phyloP scores from a whole-genome alignment of 2,113 vertebrate genomes.

The Anolis carolinensis region DNA sequence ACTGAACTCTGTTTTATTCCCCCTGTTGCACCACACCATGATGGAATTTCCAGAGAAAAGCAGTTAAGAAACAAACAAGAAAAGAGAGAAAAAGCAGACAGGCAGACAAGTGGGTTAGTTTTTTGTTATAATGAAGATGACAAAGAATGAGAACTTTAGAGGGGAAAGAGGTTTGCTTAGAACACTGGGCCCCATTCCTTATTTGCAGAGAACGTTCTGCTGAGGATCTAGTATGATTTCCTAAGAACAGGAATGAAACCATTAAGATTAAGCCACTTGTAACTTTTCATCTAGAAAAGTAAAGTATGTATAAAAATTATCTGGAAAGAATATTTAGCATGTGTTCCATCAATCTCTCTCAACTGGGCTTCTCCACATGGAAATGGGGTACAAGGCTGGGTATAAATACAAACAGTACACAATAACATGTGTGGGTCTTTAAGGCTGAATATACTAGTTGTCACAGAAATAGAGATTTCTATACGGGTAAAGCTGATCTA shows the following conservation, averaged over 20 bases:
- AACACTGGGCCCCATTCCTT: slow-evolving; percentile 34
- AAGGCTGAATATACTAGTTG: neutral
- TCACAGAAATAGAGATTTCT: neutral
- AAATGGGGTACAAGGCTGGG: neutral
- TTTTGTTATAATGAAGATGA: slow-evolving; percentile 42
- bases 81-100: neutral
- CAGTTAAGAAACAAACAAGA: slow-evolving; percentile 39
- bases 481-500: neutral
- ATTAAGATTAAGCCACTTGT: neutral
- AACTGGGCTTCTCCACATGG: neutral
- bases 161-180: slow-evolving; percentile 8
- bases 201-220: slow-evolving; percentile 21
- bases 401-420: neutral
- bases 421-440: neutral
- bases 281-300: slow-evolving; percentile 20
- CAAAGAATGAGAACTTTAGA: slow-evolving; percentile 34
- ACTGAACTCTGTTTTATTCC: slow-evolving; percentile 56
- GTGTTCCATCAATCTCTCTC: neutral
- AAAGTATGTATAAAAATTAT: neutral
- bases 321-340: neutral
- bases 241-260: slow-evolving; percentile 33
- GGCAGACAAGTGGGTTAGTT: neutral
- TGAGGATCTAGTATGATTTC: slow-evolving; percentile 30
- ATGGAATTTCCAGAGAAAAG: slow-evolving; percentile 48
- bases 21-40: slow-evolving; percentile 35